These are phyloP conservation scores for Cygnus buccinator DNA, from an alignment of 2,113 vertebrate species.

Conservation along the genomic window DNA sequence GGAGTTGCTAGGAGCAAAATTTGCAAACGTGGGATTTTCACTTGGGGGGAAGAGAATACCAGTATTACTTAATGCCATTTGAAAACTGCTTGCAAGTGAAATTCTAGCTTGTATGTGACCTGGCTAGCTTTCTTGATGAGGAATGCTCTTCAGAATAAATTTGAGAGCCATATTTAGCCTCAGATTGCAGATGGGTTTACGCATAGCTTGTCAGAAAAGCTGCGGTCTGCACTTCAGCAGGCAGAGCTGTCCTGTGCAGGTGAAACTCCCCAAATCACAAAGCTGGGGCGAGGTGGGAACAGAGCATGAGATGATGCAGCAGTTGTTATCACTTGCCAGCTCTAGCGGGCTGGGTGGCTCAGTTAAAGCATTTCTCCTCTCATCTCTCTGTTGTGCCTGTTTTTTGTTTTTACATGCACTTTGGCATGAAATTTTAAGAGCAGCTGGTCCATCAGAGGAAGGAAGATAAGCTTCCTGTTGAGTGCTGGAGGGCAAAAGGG, in stretches of 20 bases:
- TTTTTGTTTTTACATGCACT: not conserved
- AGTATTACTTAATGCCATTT: not conserved
- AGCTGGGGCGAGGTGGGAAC: not conserved
- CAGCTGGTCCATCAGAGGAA: not conserved
- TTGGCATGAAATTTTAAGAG: not conserved
- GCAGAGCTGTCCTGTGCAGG: not conserved
- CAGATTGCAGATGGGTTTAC: not conserved
- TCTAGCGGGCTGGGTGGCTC: not conserved
- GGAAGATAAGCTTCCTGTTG: not conserved
- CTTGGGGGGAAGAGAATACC: not conserved
- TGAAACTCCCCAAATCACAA: not conserved
- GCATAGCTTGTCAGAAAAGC: not conserved
- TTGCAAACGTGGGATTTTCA: not conserved
- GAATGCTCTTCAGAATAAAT: not conserved
- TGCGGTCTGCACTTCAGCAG: not conserved
- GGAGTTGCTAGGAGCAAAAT: not conserved
- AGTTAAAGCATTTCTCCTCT: not conserved
- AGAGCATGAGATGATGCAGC: fast-evolving
- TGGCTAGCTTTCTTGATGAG: not conserved
- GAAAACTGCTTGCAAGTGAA: not conserved
- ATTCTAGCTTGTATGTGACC: too few species aligned
- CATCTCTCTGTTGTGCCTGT: not conserved
- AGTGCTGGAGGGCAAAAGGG: not conserved
- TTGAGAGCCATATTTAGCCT: not conserved
- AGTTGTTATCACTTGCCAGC: not conserved